Evolutionary conservation across 2,888 invertebrate species (phyloP).

Genomic region (Arge pagana): DNA sequence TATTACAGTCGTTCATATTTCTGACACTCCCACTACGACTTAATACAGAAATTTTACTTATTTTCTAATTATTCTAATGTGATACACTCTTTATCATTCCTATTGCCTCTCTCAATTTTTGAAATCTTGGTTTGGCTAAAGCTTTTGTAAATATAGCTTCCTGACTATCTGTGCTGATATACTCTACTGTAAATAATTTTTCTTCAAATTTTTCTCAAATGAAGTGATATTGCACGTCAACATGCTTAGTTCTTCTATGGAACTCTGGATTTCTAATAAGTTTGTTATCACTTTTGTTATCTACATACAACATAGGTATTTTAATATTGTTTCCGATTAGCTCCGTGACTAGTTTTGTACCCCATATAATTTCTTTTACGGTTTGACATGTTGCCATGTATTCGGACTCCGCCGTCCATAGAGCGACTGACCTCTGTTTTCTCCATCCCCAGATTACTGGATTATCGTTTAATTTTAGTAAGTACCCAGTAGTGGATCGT

Average conservation of each 20-base stretch:
- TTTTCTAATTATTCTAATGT: no score
- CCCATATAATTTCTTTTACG: conserved; percentile 24
- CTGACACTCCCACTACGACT: no score
- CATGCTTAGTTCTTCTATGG: not conserved
- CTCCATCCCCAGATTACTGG: conserved; percentile 24
- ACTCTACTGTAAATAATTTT: not conserved
- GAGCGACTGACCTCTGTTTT: conserved; percentile 17
- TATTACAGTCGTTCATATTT: no score
- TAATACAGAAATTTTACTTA: no score
- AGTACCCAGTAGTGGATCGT: conserved; percentile 20
- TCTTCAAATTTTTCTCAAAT: not conserved
- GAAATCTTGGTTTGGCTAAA: not conserved
- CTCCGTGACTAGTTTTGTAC: conserved; percentile 19
- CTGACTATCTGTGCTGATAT: not conserved
- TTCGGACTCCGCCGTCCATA: conserved; percentile 20
- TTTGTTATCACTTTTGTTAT: not conserved
- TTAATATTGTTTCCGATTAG: not conserved
- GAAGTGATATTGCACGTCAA: conserved; percentile 28
- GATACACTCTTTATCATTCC: no score
- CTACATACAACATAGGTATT: not conserved
- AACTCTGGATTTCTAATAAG: not conserved
- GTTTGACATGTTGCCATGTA: conserved; percentile 8
- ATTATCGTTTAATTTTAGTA: conserved; percentile 9
- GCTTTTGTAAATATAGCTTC: conserved; percentile 1
- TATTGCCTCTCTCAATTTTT: not conserved